phyloP scores from a whole-genome alignment of 2,888 invertebrate species.

The Pyrocoelia pectoralis region DNA sequence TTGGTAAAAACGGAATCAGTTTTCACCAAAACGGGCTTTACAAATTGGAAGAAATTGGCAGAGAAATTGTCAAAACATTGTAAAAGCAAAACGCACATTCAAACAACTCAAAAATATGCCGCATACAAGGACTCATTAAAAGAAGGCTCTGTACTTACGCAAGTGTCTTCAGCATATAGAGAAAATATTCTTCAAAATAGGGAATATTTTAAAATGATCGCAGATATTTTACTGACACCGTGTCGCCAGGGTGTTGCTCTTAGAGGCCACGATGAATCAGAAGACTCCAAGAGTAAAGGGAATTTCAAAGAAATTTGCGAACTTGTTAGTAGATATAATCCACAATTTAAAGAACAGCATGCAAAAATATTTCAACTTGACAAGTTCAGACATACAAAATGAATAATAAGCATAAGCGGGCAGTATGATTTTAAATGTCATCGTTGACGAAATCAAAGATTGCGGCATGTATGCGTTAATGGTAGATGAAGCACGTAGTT shows the following conservation, averaged over 20 bases:
- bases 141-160: not conserved
- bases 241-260: not conserved
- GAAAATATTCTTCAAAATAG: slow-evolving; percentile 6
- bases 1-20: not conserved
- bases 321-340: slow-evolving; percentile 6
- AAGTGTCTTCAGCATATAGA: not conserved
- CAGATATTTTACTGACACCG: not conserved
- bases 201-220: slow-evolving; percentile 12
- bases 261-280: slow-evolving; percentile 5
- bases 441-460: not conserved
- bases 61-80: slow-evolving; percentile 8
- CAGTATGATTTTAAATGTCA: not conserved
- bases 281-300: not conserved
- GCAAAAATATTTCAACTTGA: slow-evolving; percentile 9
- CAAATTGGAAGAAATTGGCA: slow-evolving; percentile 11
- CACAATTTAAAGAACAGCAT: not conserved
- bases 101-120: not conserved
- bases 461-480: slow-evolving; percentile 6
- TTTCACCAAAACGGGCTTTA: slow-evolving; percentile 9
- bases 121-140: slow-evolving; percentile 2
- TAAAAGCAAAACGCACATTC: not conserved
- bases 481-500: slow-evolving; percentile 11
- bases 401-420: not conserved
- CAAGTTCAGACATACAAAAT: slow-evolving; percentile 17
- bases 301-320: slow-evolving; percentile 8